These are phyloP conservation scores for Hypotaenidia philippensis DNA, from an alignment of 2,797 vertebrate genomes.

Conservation along the genomic window DNA sequence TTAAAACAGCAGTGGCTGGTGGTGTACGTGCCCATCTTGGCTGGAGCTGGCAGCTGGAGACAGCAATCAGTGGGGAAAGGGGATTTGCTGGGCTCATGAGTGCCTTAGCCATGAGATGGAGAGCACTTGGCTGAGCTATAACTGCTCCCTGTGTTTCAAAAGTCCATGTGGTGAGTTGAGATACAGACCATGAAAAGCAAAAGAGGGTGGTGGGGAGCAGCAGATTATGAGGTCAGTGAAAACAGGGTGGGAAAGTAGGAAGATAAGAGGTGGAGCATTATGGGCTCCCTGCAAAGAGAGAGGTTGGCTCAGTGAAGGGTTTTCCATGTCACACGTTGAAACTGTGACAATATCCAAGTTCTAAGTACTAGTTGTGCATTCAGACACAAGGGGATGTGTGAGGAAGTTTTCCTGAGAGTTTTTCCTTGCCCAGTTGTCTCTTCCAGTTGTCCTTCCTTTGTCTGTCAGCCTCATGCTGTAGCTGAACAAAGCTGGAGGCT, in stretches of 20 bases:
- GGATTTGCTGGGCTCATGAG: background rate
- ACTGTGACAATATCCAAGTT: background rate
- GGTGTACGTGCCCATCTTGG: accelerated
- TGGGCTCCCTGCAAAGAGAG: background rate
- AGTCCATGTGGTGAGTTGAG: background rate
- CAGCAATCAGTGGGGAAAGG: background rate
- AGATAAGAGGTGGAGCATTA: background rate
- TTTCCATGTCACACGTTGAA: background rate
- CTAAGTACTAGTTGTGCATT: background rate
- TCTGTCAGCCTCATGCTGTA: background rate
- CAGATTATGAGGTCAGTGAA: background rate
- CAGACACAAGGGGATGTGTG: background rate
- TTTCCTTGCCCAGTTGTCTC: background rate
- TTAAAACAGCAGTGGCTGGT: background rate
- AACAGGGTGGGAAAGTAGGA: background rate
- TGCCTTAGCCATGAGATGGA: background rate
- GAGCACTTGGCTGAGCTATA: background rate
- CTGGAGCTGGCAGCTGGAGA: background rate
- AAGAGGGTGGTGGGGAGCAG: background rate
- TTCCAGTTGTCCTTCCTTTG: background rate
- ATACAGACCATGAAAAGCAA: background rate
- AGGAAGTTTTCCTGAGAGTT: background rate
- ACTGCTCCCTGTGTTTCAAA: accelerated
- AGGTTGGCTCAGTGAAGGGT: background rate
- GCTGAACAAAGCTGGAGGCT: background rate